Evolutionary conservation across 1,140 invertebrate species (phyloP).

Genomic region (Macrosteles quadrilineatus): DNA sequence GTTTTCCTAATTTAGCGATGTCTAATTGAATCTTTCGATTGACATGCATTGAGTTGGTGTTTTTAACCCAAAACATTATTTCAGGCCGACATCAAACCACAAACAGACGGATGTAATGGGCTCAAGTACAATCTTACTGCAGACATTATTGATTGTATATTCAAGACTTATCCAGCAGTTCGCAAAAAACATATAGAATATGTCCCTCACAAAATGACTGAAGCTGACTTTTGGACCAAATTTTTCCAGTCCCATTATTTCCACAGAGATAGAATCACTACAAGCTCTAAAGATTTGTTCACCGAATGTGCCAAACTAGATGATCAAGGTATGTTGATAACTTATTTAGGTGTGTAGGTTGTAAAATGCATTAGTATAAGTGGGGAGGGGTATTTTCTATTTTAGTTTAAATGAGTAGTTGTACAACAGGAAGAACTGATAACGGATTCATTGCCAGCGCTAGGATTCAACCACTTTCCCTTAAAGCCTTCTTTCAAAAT

Average conservation of each 20-base stretch:
- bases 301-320: conserved; percentile 96
- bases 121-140: conserved; percentile 96
- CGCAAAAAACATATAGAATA: conserved; percentile 96
- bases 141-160: conserved; percentile 97
- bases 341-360: too few relatives aligned
- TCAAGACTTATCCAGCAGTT: conserved; percentile 98
- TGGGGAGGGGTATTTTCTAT: too few relatives aligned
- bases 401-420: too few relatives aligned
- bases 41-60: too few relatives aligned
- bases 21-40: too few relatives aligned
- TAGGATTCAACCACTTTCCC: too few relatives aligned
- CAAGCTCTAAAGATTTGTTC: conserved; percentile 87
- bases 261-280: conserved; percentile 91
- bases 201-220: conserved; percentile 93
- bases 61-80: too few relatives aligned
- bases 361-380: too few relatives aligned
- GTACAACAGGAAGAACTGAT: too few relatives aligned
- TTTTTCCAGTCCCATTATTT: conserved; percentile 99
- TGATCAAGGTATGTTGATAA: conserved; percentile 65
- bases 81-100: conserved; percentile 90
- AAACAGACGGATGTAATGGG: conserved; percentile 96
- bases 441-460: too few relatives aligned
- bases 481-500: too few relatives aligned
- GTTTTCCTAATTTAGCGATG: too few relatives aligned
- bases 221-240: conserved; percentile 98